Conservation (phyloP, 2,113 vertebrate genomes). For the Hippocampus guttulatus region DNA sequence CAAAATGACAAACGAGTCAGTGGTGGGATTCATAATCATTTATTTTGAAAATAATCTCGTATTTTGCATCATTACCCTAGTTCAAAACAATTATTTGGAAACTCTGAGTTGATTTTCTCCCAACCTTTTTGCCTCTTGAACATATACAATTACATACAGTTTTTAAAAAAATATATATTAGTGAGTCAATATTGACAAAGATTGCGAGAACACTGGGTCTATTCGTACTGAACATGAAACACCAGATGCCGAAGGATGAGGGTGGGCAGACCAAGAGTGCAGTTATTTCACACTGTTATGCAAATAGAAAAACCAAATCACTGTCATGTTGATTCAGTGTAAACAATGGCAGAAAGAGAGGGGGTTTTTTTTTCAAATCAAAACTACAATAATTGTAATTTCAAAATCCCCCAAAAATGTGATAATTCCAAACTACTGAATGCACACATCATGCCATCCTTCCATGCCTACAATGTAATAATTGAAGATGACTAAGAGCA, state of each 20-base stretch:
- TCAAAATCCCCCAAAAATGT: not conserved
- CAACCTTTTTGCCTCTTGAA: not conserved
- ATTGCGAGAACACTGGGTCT: not conserved
- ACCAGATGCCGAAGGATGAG: not conserved
- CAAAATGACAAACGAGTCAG: not conserved
- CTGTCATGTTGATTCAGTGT: not conserved
- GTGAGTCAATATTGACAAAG: not conserved
- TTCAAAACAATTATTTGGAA: too few relatives aligned
- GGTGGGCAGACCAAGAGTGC: not conserved
- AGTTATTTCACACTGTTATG: slow-evolving; percentile 6
- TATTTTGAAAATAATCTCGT: too few relatives aligned
- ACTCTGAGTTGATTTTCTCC: not conserved
- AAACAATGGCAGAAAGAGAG: not conserved
- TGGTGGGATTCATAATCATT: not conserved
- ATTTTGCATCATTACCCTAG: not conserved
- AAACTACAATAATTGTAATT: not conserved
- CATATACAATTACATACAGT: not conserved
- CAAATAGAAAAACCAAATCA: not conserved
- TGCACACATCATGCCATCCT: not conserved
- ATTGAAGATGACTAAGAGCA: not conserved
- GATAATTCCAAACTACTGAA: not conserved
- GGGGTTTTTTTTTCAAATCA: not conserved
- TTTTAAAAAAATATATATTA: too few relatives aligned
- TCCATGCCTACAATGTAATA: not conserved
- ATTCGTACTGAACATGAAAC: not conserved